Conservation (phyloP, 2,888 invertebrate genomes). For the Monoplex corrugatus region DNA sequence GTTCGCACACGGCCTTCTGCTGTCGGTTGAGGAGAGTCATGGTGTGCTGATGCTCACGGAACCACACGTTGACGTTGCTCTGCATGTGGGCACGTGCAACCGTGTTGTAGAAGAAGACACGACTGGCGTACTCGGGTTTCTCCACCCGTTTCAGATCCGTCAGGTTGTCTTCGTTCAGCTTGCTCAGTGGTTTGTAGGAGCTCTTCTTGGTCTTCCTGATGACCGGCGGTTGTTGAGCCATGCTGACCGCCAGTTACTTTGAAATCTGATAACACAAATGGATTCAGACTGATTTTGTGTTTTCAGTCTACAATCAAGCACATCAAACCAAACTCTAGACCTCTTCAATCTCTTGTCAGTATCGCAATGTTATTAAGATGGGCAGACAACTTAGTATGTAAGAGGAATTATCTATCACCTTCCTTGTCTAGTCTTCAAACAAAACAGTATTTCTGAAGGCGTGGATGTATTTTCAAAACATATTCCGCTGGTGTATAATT, state of each 20-base stretch:
- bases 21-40: conserved; percentile 23
- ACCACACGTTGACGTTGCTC: conserved; percentile 42
- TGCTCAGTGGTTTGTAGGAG: conserved; percentile 36
- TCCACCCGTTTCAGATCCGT: conserved; percentile 20
- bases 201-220: conserved; percentile 36
- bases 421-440: too few relatives aligned
- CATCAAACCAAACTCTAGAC: too few relatives aligned
- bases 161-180: conserved; percentile 42
- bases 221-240: neutral
- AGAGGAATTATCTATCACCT: too few relatives aligned
- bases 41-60: conserved; percentile 32
- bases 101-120: conserved; percentile 37
- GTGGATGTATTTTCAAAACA: too few relatives aligned
- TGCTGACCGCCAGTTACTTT: neutral
- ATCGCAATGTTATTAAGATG: too few relatives aligned
- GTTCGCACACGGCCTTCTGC: conserved; percentile 28
- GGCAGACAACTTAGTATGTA: too few relatives aligned
- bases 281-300: too few relatives aligned
- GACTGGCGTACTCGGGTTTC: conserved; percentile 34
- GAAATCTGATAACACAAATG: too few relatives aligned
- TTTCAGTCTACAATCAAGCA: too few relatives aligned
- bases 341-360: too few relatives aligned
- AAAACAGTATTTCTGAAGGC: too few relatives aligned
- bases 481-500: too few relatives aligned
- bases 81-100: neutral